Evolutionary conservation across 2,888 invertebrate species (phyloP).

Genomic region (Melinaea marsaeus): DNA sequence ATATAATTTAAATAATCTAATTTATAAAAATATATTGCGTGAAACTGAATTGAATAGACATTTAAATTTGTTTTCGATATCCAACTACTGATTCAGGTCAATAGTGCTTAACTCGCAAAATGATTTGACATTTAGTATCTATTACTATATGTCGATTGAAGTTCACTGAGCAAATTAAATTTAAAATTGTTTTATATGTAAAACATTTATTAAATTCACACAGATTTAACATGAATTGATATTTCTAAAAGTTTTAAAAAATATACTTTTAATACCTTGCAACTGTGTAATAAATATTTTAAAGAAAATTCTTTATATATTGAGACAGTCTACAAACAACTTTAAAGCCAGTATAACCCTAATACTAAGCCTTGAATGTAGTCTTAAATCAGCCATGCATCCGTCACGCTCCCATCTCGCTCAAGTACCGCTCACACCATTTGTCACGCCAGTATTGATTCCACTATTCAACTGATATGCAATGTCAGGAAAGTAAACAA

Average conservation of each 20-base stretch:
- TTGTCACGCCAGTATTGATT: conserved; percentile 54
- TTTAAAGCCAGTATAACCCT: conserved; percentile 18
- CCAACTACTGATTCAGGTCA: conserved; percentile 2
- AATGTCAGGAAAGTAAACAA: background rate
- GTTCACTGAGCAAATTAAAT: background rate
- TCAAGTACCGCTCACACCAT: conserved; percentile 38
- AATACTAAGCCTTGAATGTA: conserved; percentile 17
- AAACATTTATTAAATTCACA: no score
- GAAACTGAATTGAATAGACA: background rate
- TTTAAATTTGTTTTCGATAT: background rate
- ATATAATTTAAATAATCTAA: background rate
- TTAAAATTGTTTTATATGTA: no score
- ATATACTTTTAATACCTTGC: background rate
- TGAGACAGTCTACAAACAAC: conserved; percentile 13
- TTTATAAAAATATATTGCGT: background rate
- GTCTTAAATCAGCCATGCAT: conserved; percentile 19
- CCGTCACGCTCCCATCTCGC: conserved; percentile 36
- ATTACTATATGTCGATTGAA: background rate
- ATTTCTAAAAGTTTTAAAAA: background rate
- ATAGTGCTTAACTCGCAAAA: conserved; percentile 3
- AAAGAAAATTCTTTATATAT: background rate
- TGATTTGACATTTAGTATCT: conserved; percentile 6
- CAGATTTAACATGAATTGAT: no score
- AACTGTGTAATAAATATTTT: background rate
- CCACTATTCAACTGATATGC: background rate